Evolutionary conservation across 2,113 vertebrate species (phyloP).

Genomic region (Xyliphius kryptos): DNA sequence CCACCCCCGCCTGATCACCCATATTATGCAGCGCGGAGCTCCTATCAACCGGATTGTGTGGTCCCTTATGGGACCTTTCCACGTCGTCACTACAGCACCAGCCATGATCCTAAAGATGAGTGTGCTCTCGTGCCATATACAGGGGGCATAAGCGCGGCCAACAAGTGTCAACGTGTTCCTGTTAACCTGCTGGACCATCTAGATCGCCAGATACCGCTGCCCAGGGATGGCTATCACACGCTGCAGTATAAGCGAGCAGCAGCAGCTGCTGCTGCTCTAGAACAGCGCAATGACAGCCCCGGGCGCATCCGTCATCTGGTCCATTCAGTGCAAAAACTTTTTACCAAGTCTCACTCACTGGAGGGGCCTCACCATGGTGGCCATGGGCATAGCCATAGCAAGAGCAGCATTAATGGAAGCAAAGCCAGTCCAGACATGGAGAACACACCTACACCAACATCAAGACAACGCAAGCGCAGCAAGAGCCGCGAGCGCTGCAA

Average conservation of each 20-base stretch:
- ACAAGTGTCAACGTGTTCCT: constrained; percentile 75
- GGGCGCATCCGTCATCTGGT: constrained; percentile 95
- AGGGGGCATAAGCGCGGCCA: constrained; percentile 67
- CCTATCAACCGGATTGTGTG: constrained; percentile 80
- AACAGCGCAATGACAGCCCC: constrained; percentile 88
- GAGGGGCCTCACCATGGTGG: constrained; percentile 80
- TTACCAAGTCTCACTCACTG: constrained; percentile 96
- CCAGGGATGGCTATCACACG: constrained; percentile 92
- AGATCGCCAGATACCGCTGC: constrained; percentile 82
- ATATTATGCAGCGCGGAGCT: constrained; percentile 88
- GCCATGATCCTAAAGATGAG: constrained; percentile 90
- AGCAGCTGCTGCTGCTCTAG: constrained; percentile 60
- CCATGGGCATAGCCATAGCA: constrained; percentile 57
- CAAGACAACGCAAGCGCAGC: constrained; percentile 82
- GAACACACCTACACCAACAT: constrained; percentile 51
- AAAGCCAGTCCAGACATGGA: constrained; percentile 83
- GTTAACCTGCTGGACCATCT: constrained; percentile 86
- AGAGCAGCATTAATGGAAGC: constrained; percentile 80
- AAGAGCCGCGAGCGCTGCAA: constrained; percentile 91
- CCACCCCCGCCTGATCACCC: constrained; percentile 83
- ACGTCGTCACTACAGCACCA: constrained; percentile 84
- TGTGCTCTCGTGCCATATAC: constrained; percentile 79
- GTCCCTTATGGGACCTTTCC: constrained; percentile 96
- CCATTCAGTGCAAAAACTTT: constrained; percentile 97
- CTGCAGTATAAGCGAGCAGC: constrained; percentile 91